phyloP scores from a whole-genome alignment of 2,113 vertebrate species.

The Taxidea taxus region DNA sequence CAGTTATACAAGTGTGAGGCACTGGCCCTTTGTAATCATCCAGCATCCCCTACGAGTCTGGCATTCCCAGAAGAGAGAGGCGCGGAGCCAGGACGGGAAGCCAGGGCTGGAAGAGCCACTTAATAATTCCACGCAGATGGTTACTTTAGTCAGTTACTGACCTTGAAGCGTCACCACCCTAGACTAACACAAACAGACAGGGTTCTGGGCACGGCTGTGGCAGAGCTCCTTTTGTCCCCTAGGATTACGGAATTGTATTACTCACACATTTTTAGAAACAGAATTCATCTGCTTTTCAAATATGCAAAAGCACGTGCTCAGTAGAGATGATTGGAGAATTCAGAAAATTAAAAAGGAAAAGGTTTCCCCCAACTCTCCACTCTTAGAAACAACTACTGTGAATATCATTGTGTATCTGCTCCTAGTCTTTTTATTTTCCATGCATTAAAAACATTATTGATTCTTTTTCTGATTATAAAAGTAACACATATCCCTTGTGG shows the following conservation, averaged over 20 bases:
- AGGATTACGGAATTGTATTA: constrained; percentile 8
- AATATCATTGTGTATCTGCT: neutral
- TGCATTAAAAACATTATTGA: neutral
- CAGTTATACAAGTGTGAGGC: constrained; percentile 48
- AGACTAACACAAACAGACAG: constrained; percentile 24
- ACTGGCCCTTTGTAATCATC: neutral
- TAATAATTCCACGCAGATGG: neutral
- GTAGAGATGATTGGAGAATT: neutral
- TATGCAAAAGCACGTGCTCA: neutral
- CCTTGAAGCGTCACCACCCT: constrained; percentile 1
- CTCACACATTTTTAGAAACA: neutral
- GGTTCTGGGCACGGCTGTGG: neutral
- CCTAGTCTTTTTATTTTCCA: constrained; percentile 6
- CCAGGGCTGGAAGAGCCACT: neutral
- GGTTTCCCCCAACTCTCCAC: neutral
- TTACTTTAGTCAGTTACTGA: constrained; percentile 10
- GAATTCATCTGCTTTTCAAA: neutral
- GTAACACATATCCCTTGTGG: neutral
- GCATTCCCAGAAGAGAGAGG: constrained; percentile 21
- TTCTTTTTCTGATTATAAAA: neutral
- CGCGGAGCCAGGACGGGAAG: neutral
- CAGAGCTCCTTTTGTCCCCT: neutral
- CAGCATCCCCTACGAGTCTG: neutral
- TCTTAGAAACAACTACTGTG: neutral
- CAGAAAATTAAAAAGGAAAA: neutral